Evolutionary conservation across 2,888 invertebrate species (phyloP), one percentile per base, ranked within the genome.

Genomic region (Xylophagus ater): DNA sequence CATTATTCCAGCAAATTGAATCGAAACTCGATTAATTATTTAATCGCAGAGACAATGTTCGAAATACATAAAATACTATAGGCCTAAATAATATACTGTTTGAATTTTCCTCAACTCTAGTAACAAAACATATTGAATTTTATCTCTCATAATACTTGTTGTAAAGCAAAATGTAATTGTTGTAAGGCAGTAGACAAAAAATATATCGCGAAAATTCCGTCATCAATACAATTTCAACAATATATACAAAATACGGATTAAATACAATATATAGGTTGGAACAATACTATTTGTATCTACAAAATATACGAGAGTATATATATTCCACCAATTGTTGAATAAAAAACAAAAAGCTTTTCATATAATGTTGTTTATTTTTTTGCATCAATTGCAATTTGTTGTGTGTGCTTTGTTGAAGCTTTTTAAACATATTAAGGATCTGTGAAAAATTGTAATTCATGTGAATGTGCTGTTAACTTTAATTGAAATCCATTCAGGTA

Each of bases 1-100:
- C 13, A 41, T 44, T 44, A 39, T 44, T 39, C 24, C 28, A 10
- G 39, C 12, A 41, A 44, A 44, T 44, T 41, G 41, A 44, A 33
- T 44, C 38, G 44, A 44, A 39, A 41, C 37, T 44, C 44, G 30
- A 44, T 44, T 41, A 44, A 44, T 44, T 44, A 41, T 44, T 44
- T 40, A 41, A 44, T 39, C 39, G 30, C 13, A 21, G 23, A 41
- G 23, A 37, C 19, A 31, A 15, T 13, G 29, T 12, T 29, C 12
- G 13, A 14, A 12, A 12, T 29, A 29, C 29, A n/a, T n/a, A n/a
- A 9, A 29, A 13, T 9, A 29, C 29, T 29, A 29, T 8, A 13
- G 14, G 29, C 15, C 14, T 13, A 15, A 29, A 29, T 29, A 14
- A 9, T 29, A 8, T 15, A n/a, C 4, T 9, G 13, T 14, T 29